These are phyloP conservation scores for Uropetala carovei DNA, from an alignment of 2,888 invertebrate genomes.

Conservation along the genomic window DNA sequence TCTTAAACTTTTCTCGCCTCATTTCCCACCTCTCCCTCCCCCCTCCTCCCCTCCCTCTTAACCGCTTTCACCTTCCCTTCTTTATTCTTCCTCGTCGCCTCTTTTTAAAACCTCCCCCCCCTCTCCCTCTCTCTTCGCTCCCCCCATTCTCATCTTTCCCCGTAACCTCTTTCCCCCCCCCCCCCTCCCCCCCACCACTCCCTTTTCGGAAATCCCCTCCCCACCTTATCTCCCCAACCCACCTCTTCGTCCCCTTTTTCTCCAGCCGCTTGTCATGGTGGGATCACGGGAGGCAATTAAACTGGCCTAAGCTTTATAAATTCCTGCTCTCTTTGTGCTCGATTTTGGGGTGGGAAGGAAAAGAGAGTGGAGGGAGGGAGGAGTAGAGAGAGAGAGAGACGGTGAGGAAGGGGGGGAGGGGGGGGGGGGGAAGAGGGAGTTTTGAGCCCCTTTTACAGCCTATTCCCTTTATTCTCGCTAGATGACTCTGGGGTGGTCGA, in stretches of 20 bases:
- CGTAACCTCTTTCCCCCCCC: constrained; percentile 37
- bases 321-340: constrained; percentile 34
- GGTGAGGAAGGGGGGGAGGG: not conserved
- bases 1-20: not conserved
- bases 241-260: not conserved
- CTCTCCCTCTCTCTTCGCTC: not conserved
- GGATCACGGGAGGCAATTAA: constrained; percentile 11
- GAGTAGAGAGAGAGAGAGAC: not conserved
- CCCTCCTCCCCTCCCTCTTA: not conserved
- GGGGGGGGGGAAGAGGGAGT: not conserved
- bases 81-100: not conserved
- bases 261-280: not conserved
- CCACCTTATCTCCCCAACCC: constrained; percentile 48
- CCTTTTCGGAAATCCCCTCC: constrained; percentile 35
- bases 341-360: not conserved
- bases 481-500: constrained; percentile 55
- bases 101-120: not conserved
- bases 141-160: not conserved
- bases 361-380: not conserved
- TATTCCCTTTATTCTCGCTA: constrained; percentile 2
- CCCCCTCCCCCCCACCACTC: no score
- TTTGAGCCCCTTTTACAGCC: not conserved
- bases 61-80: not conserved
- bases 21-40: no score
- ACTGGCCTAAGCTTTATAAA: constrained; percentile 48